Evolutionary conservation across 2,797 vertebrate genomes (phyloP).

Genomic region (Enteromius trimaculatus): DNA sequence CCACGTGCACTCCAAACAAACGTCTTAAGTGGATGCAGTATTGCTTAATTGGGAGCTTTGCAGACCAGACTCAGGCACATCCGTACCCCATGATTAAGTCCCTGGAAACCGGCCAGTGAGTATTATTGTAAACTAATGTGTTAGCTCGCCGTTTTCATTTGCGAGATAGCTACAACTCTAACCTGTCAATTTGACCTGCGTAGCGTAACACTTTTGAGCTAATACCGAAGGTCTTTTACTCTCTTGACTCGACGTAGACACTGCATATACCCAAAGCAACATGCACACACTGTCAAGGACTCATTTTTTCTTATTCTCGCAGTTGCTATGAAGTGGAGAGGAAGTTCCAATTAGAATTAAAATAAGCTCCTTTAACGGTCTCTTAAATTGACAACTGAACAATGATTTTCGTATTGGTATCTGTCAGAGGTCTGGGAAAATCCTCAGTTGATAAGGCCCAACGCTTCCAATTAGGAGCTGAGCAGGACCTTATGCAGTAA

Average conservation of each 20-base stretch:
- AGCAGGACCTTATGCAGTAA: constrained; percentile 92
- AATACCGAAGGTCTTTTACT: constrained; percentile 59
- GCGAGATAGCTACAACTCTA: constrained; percentile 68
- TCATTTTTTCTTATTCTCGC: constrained; percentile 70
- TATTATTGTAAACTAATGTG: constrained; percentile 77
- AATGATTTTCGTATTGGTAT: constrained; percentile 99
- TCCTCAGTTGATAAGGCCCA: constrained; percentile 98
- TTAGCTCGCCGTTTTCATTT: constrained; percentile 71
- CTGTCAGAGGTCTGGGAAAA: constrained; percentile 99
- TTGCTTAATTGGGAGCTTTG: constrained; percentile 86
- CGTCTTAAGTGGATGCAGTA: constrained; percentile 81
- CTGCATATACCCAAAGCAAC: constrained; percentile 48
- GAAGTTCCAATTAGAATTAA: constrained; percentile 96
- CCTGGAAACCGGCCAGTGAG: constrained; percentile 69
- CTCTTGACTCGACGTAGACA: constrained; percentile 23
- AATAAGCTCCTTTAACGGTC: constrained; percentile 97
- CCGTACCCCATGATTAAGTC: constrained; percentile 80
- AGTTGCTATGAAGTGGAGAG: constrained; percentile 76
- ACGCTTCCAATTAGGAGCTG: constrained; percentile 98
- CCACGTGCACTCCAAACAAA: constrained; percentile 76
- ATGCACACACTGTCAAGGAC: constrained; percentile 54
- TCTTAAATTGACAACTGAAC: constrained; percentile 99
- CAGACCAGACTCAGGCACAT: constrained; percentile 73
- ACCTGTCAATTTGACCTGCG: constrained; percentile 79
- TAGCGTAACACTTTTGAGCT: constrained; percentile 62